phyloP scores from a whole-genome alignment of 2,888 invertebrate species.

The Tuta absoluta region DNA sequence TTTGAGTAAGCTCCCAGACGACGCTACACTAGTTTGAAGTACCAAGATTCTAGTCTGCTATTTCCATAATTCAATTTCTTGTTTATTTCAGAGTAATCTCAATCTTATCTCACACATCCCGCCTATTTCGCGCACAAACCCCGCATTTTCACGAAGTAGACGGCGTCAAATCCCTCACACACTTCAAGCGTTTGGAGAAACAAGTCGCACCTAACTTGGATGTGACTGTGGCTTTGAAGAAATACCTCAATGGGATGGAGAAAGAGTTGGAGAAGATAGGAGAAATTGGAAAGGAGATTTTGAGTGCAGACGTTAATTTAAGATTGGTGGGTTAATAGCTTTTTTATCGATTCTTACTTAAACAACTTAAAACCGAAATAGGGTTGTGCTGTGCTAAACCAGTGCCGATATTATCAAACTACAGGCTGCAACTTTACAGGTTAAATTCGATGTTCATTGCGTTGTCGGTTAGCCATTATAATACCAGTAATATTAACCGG shows the following conservation, averaged over 20 bases:
- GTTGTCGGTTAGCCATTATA: no score
- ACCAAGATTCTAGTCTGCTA: background rate
- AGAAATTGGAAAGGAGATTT: constrained; percentile 43
- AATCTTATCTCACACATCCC: constrained; percentile 54
- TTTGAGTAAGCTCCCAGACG: no score
- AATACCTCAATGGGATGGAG: constrained; percentile 42
- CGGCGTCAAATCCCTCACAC: constrained; percentile 54
- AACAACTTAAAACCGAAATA: no score
- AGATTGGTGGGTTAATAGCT: constrained; percentile 52
- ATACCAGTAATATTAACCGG: no score
- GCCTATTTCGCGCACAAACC: constrained; percentile 56
- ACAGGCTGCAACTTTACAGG: no score
- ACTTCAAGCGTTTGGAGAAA: constrained; percentile 49
- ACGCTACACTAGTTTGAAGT: no score
- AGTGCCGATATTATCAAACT: no score
- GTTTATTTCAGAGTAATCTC: constrained; percentile 52
- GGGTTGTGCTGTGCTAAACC: no score
- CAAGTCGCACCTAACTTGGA: constrained; percentile 58
- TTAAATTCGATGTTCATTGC: no score
- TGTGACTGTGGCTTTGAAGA: constrained; percentile 46
- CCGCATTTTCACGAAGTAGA: constrained; percentile 64
- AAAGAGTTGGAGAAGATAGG: constrained; percentile 40
- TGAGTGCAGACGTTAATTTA: constrained; percentile 54
- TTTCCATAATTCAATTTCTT: background rate
- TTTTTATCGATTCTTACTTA: no score